Base-by-base conservation (phyloP, 2,113 vertebrate genomes). In the Oreochromis niloticus region DNA sequence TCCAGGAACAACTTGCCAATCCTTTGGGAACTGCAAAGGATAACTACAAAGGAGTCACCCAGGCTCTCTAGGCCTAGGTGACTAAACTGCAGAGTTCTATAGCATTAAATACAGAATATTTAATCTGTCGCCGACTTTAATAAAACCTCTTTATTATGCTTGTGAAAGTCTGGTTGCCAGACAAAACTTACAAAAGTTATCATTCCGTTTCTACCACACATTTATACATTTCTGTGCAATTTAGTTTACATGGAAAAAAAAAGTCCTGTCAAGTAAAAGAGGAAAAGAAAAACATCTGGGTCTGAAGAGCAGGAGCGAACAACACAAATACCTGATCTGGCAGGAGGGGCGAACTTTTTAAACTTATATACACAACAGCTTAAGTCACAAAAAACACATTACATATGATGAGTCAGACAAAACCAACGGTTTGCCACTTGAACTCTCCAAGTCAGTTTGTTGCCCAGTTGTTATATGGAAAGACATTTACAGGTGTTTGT, bases 141-240 rank as follows among this genome's bases (percentile, higher is more conserved):
- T 90, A 95, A 96, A 96, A 94, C 63, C 59, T 92, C 95, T 96
- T 96, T 95, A 96, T 96, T 96, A 91, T 91, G 92, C 93, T 95
- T 94, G 80, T 93, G 88, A 94, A 95, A 94, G 96, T 97, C 96
- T 97, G 96, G 96, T 96, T 97, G 91, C 96, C 96, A 97, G 96
- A 97, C 96, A 96, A 92, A 96, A 95, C 90, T 95, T 95, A 95
- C 93, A 96, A 97, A 97, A 96, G 92, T 93, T 88, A 93, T 94
- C 91, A 94, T 95, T 95, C 93, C 91, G 71, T 87, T 91, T 93
- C 94, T 95, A 95, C 87, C 92, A 92, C 92, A 93, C 93, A 94
- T 85, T 85, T 90, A 92, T 94, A 95, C 94, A 94, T 90, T 92
- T 93, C 90, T 95, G 94, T 96, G 95, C 93, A 96, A 95, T 92